Evolutionary conservation across 2,888 invertebrate species (phyloP).

Genomic region (Ditylenchus weischeri): DNA sequence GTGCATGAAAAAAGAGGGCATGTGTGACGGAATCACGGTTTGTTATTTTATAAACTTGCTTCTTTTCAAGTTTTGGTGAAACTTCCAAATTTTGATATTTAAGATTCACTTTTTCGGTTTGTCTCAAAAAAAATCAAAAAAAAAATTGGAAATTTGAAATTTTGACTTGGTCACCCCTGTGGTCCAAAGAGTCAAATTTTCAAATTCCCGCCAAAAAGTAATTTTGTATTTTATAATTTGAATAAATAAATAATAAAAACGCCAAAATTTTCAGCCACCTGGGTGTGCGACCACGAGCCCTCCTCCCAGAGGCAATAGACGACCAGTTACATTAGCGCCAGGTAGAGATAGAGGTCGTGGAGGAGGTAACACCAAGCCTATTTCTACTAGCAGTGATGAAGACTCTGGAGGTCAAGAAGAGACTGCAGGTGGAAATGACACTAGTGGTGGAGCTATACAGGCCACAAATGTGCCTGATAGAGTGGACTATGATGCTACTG

Average conservation of each 20-base stretch:
- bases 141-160: neutral
- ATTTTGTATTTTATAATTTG: neutral
- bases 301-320: slow-evolving; percentile 35
- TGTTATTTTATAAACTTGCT: neutral
- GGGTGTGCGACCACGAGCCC: slow-evolving; percentile 33
- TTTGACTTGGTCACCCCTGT: no score
- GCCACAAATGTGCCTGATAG: neutral
- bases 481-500: neutral
- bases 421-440: slow-evolving; percentile 6
- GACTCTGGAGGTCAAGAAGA: slow-evolving; percentile 12
- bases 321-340: neutral
- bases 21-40: slow-evolving; percentile 56
- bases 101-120: neutral
- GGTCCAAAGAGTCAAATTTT: neutral
- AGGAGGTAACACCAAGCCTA: neutral
- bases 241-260: no score
- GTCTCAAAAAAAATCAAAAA: no score
- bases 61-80: neutral
- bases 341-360: neutral
- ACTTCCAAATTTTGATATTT: neutral
- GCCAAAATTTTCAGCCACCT: slow-evolving; percentile 41
- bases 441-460: neutral
- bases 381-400: slow-evolving; percentile 2
- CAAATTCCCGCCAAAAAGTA: no score
- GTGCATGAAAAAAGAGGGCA: slow-evolving; percentile 58